These are phyloP conservation scores for Australoheros facetus DNA, from an alignment of 2,797 vertebrate species.

Conservation along the genomic window DNA sequence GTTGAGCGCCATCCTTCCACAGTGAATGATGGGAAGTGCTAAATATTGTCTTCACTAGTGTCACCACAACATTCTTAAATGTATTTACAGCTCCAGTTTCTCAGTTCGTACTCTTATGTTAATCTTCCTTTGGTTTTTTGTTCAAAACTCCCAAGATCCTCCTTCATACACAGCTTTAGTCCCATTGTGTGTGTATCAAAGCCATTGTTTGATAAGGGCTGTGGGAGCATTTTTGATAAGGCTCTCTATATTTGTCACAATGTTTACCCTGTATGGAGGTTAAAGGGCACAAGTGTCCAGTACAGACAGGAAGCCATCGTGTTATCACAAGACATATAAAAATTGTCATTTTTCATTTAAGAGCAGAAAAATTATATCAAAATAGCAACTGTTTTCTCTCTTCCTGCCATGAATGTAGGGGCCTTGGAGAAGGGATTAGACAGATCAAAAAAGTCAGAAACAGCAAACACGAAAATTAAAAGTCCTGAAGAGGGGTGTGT, in stretches of 20 bases:
- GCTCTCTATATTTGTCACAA: slow-evolving; percentile 43
- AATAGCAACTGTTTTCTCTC: slow-evolving; percentile 46
- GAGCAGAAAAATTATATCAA: slow-evolving; percentile 18
- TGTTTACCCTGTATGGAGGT: slow-evolving; percentile 41
- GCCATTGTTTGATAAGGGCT: slow-evolving; percentile 62
- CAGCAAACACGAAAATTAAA: background rate
- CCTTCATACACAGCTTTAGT: slow-evolving; percentile 5
- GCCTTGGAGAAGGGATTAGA: slow-evolving; percentile 9
- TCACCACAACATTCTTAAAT: background rate
- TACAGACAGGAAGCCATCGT: slow-evolving; percentile 10
- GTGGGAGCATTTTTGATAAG: slow-evolving; percentile 43
- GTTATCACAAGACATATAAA: slow-evolving; percentile 32
- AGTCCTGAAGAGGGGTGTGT: background rate
- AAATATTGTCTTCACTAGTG: background rate
- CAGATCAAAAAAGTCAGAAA: slow-evolving; percentile 11
- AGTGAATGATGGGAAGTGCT: slow-evolving; percentile 2
- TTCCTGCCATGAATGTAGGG: slow-evolving; percentile 41
- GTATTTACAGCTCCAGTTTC: slow-evolving; percentile 4
- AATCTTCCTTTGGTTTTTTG: slow-evolving; percentile 29
- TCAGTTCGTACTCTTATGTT: background rate
- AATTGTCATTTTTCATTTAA: slow-evolving; percentile 21
- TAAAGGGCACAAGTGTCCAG: slow-evolving; percentile 18
- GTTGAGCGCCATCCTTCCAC: background rate
- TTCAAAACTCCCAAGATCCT: slow-evolving; percentile 24
- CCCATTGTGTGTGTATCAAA: slow-evolving; percentile 29